These are phyloP conservation scores for Centroberyx gerrardi DNA, from an alignment of 2,797 vertebrate genomes.

Conservation along the genomic window DNA sequence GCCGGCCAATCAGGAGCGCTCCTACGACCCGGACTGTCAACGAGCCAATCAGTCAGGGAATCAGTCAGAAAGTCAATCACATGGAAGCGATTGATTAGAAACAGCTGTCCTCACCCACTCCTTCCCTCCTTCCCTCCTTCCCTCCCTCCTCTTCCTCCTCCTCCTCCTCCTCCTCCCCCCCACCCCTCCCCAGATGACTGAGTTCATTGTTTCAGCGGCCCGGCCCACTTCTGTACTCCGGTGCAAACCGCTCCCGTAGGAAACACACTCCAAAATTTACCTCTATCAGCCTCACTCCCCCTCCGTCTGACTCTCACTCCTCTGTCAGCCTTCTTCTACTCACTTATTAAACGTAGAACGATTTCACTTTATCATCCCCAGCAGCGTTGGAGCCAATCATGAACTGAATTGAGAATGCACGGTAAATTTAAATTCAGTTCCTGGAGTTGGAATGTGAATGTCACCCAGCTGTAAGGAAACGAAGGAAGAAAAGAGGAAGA, in stretches of 20 bases:
- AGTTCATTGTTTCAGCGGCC: conserved; percentile 77
- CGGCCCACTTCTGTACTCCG: conserved; percentile 53
- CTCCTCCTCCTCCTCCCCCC: conserved; percentile 7
- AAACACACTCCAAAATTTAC: conserved; percentile 8
- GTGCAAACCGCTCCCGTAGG: conserved; percentile 11
- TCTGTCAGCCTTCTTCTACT: background rate
- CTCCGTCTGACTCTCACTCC: background rate
- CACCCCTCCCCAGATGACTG: conserved; percentile 70
- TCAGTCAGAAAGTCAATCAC: conserved; percentile 73
- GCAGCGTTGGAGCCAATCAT: too few species aligned
- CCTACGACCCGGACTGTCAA: conserved; percentile 5
- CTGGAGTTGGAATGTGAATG: too few species aligned
- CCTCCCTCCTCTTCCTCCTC: conserved; percentile 19
- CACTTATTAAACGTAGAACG: too few species aligned
- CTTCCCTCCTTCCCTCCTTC: background rate
- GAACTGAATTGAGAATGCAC: too few species aligned
- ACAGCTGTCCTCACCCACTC: conserved; percentile 79
- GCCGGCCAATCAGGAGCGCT: background rate
- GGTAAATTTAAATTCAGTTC: too few species aligned
- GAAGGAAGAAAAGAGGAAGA: background rate
- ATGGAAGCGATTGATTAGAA: conserved; percentile 84
- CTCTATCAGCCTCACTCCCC: conserved; percentile 5
- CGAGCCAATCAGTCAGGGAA: conserved; percentile 33
- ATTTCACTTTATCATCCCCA: too few species aligned
- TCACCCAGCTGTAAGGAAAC: too few species aligned